These are phyloP conservation scores for Capreolus pygargus DNA, from an alignment of 2,113 vertebrate species.

Conservation along the genomic window DNA sequence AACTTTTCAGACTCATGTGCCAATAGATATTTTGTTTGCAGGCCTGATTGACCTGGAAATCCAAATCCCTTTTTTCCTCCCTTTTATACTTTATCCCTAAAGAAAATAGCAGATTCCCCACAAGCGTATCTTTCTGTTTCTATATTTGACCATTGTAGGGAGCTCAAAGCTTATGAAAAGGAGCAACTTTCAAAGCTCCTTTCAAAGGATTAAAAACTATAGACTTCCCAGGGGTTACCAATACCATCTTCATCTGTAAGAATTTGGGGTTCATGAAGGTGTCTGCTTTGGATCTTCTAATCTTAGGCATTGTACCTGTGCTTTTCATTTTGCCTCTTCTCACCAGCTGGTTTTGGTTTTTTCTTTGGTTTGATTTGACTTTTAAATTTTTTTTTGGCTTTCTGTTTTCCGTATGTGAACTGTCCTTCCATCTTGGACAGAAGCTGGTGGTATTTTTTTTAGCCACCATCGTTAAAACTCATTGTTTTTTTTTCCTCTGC, in stretches of 20 bases:
- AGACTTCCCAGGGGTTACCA: not conserved
- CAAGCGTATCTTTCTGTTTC: conserved; percentile 6
- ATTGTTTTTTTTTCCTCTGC: conserved; percentile 24
- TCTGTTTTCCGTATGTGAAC: not conserved
- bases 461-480: not conserved
- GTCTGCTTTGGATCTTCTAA: conserved; percentile 43
- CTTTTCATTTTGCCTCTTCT: conserved; percentile 42
- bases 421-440: not conserved
- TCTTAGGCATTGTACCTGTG: conserved; percentile 1
- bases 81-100: conserved; percentile 1
- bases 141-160: conserved; percentile 16
- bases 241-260: not conserved
- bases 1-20: not conserved
- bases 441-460: not conserved
- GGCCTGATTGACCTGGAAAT: not conserved
- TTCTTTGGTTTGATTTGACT: not conserved
- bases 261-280: conserved; percentile 7
- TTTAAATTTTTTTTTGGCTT: not conserved
- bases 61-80: not conserved
- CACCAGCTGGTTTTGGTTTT: not conserved
- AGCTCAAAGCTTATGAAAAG: conserved; percentile 37
- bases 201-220: conserved; percentile 8
- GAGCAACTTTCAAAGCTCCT: not conserved
- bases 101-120: conserved; percentile 19
- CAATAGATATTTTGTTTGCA: not conserved